Conservation (phyloP, 2,113 vertebrate genomes). For the Ptyas mucosa region DNA sequence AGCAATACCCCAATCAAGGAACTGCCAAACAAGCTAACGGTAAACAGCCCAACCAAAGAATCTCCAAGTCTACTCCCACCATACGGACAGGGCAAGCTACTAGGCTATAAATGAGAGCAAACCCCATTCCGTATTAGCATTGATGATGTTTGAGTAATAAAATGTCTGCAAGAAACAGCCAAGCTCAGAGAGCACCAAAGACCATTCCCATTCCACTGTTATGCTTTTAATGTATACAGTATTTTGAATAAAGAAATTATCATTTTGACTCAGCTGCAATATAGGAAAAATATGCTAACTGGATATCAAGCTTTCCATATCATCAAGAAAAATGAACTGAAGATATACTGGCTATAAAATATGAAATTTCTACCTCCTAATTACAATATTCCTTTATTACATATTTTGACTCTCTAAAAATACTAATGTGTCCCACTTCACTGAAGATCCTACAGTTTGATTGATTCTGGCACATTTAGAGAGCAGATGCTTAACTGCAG, state of each 20-base stretch:
- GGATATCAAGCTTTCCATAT: neutral
- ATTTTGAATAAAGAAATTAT: neutral
- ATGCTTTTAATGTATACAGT: neutral
- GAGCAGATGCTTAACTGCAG: neutral
- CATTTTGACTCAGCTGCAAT: neutral
- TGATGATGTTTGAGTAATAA: neutral
- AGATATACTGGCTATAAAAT: constrained; percentile 9
- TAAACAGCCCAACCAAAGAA: neutral
- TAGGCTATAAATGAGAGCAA: neutral
- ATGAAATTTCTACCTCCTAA: constrained; percentile 7
- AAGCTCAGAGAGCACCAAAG: neutral
- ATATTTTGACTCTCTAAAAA: neutral
- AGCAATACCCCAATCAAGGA: neutral
- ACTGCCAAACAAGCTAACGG: too few species aligned
- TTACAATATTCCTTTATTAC: neutral
- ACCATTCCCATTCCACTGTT: neutral
- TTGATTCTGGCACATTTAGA: constrained; percentile 24
- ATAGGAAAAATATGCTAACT: neutral
- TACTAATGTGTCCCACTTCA: neutral
- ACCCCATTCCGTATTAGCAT: neutral
- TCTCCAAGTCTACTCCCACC: neutral
- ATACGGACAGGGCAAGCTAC: neutral
- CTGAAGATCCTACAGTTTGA: constrained; percentile 14
- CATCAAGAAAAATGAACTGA: constrained; percentile 1
- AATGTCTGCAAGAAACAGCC: neutral